Evolutionary conservation across 2,797 vertebrate species (phyloP).

Genomic region (Trachurus trachurus): DNA sequence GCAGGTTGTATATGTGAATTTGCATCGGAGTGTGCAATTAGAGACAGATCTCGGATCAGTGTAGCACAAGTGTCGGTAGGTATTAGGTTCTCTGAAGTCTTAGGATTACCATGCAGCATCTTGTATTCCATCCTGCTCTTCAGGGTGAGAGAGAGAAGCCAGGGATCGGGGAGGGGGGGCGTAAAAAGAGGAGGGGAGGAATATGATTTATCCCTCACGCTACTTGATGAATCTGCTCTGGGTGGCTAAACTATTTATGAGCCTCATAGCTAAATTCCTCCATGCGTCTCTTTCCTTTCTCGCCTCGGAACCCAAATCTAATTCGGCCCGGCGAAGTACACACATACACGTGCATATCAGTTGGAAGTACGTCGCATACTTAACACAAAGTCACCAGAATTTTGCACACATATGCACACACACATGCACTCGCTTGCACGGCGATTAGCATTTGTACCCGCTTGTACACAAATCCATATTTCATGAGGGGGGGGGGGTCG

Average conservation of each 20-base stretch:
- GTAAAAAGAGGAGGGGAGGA: slow-evolving; percentile 53
- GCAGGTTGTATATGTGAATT: neutral
- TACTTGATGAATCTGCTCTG: slow-evolving; percentile 86
- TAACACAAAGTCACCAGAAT: slow-evolving; percentile 64
- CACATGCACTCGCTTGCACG: slow-evolving; percentile 35
- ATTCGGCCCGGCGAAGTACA: slow-evolving; percentile 73
- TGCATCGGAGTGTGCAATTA: slow-evolving; percentile 23
- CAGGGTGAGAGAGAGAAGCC: slow-evolving; percentile 54
- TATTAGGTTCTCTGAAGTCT: slow-evolving; percentile 53
- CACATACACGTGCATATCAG: slow-evolving; percentile 60
- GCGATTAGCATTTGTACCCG: slow-evolving; percentile 78
- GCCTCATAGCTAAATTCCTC: slow-evolving; percentile 82
- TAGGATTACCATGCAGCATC: slow-evolving; percentile 66
- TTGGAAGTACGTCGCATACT: slow-evolving; percentile 53
- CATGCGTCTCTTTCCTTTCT: slow-evolving; percentile 81
- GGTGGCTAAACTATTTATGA: slow-evolving; percentile 87
- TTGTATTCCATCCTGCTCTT: slow-evolving; percentile 61
- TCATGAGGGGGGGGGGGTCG: slow-evolving; percentile 63
- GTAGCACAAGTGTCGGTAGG: slow-evolving; percentile 39
- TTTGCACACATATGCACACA: slow-evolving; percentile 19
- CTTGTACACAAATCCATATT: slow-evolving; percentile 82
- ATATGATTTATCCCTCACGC: slow-evolving; percentile 82
- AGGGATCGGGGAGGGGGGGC: slow-evolving; percentile 38
- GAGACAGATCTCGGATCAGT: slow-evolving; percentile 43
- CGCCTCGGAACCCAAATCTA: slow-evolving; percentile 82